Base-by-base conservation (phyloP, 2,797 vertebrate species). In the Acipenser transmontanus region DNA sequence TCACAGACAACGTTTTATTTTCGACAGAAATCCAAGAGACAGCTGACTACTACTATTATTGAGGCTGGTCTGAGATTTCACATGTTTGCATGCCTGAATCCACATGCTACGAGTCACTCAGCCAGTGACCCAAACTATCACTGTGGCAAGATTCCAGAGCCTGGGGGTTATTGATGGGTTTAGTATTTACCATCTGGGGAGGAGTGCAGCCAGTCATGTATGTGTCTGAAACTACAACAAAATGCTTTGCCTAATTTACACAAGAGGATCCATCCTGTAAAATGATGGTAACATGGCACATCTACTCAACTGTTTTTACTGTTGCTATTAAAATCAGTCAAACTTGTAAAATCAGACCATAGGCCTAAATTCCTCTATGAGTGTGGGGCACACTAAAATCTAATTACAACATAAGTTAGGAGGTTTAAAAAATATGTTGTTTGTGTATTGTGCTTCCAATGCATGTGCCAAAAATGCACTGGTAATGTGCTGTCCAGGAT, bases 301-400 rank as follows among this genome's bases (percentile, higher is more conserved):
- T n/a, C 11, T 13, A 57, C 34, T 34, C 34, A 34, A 62, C 6
- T 2, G 70, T 69, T 65, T 34, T 65, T 68, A 48, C 70, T 66
- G 76, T 77, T 69, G 49, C 76, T 80, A 66, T 70, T 74, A 65
- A 59, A 17, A 76, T 71, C 80, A 78, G 76, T 82, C 74, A 70
- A 75, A 76, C 76, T 77, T 77, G 78, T 72, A 68, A 80, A 67
- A 85, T 87, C 71, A 68, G 66, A 72, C 64, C 8, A 13, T 59
- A 83, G 80, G 82, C 75, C 77, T 77, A 81, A 78, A 78, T 82
- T 74, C 68, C 63, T 66, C 64, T 20, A 47, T 34, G 20, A 34
- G 1, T 34, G 20, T 34, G 20, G 20, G 20, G 20, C 3, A 34
- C 20, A 34, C 20, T 34, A 34, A 34, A 34, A 34, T 34, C 20